A percentile compares a stretch with the other conserved stretches of the same genome.
phyloP scores from a whole-genome alignment of 2,113 vertebrate species.

The Alexandromys fortis region DNA sequence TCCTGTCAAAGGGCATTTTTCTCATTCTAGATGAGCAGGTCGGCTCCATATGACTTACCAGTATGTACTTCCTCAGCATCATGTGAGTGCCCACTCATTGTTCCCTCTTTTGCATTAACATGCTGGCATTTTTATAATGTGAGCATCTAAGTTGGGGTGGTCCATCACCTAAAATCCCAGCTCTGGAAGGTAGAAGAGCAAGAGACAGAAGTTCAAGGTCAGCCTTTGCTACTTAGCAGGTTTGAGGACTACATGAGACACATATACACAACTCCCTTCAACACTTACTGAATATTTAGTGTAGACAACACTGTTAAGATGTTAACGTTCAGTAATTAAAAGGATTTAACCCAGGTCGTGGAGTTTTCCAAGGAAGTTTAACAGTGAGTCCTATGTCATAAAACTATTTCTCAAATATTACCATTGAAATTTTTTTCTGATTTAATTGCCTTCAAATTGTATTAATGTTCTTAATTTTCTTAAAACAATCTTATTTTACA shows the following conservation, averaged over 20 bases:
- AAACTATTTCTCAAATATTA: background rate
- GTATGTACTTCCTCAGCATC: background rate
- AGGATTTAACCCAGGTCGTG: background rate
- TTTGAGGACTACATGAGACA: background rate
- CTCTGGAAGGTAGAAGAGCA: background rate
- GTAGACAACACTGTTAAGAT: conserved; percentile 16
- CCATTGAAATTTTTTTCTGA: background rate
- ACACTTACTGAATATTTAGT: background rate
- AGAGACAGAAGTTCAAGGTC: background rate
- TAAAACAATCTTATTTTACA: too few species aligned
- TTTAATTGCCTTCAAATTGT: background rate
- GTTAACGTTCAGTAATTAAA: background rate
- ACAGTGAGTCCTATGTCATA: background rate
- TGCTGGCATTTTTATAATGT: background rate
- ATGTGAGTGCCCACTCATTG: background rate
- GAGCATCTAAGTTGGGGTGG: background rate
- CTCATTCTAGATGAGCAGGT: background rate
- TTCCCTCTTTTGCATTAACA: background rate
- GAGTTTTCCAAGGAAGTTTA: background rate
- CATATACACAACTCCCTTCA: background rate
- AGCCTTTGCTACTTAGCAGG: background rate
- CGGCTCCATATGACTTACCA: background rate
- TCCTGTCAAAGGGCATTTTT: background rate
- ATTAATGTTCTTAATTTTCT: conserved; percentile 27
- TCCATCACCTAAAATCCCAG: background rate